Conservation (phyloP, 1,140 invertebrate genomes). For the Camponotus floridanus region DNA sequence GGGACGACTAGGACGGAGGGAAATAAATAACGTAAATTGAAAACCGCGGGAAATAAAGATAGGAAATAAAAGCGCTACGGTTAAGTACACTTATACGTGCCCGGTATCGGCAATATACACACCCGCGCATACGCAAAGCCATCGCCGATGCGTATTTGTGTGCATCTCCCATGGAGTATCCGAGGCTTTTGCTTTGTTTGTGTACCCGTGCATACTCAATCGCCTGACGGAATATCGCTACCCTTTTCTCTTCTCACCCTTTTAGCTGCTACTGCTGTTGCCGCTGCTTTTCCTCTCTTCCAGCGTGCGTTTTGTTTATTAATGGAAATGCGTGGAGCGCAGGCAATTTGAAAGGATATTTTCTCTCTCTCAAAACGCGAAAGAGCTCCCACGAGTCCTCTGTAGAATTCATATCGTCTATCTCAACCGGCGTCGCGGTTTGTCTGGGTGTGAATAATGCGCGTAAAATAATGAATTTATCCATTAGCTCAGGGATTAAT, state of each 20-base stretch:
- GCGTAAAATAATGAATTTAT: slow-evolving; percentile 58
- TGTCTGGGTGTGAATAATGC: slow-evolving; percentile 35
- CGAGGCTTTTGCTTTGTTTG: slow-evolving; percentile 58
- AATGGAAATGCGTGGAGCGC: slow-evolving; percentile 61
- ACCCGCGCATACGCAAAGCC: slow-evolving; percentile 4
- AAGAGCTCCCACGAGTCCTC: slow-evolving; percentile 37
- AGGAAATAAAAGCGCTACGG: slow-evolving; percentile 55
- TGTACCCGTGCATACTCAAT: slow-evolving; percentile 56
- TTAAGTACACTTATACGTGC: slow-evolving; percentile 60
- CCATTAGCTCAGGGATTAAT: slow-evolving; percentile 45
- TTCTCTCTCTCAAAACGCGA: slow-evolving; percentile 44
- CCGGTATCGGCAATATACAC: slow-evolving; percentile 44
- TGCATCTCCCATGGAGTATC: slow-evolving; percentile 48
- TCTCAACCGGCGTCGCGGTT: slow-evolving; percentile 25
- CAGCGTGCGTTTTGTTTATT: slow-evolving; percentile 63
- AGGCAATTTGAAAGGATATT: slow-evolving; percentile 56
- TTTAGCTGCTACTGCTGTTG: background rate
- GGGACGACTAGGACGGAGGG: slow-evolving; percentile 81
- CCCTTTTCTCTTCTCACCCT: background rate
- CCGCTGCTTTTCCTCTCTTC: slow-evolving; percentile 41
- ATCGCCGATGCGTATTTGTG: slow-evolving; percentile 32
- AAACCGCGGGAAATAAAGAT: slow-evolving; percentile 62
- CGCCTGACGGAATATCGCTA: slow-evolving; percentile 25
- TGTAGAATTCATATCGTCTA: slow-evolving; percentile 56
- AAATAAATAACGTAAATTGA: slow-evolving; percentile 63